These are phyloP conservation scores for Okamejei kenojei DNA, from an alignment of 2,797 vertebrate species.

Conservation along the genomic window DNA sequence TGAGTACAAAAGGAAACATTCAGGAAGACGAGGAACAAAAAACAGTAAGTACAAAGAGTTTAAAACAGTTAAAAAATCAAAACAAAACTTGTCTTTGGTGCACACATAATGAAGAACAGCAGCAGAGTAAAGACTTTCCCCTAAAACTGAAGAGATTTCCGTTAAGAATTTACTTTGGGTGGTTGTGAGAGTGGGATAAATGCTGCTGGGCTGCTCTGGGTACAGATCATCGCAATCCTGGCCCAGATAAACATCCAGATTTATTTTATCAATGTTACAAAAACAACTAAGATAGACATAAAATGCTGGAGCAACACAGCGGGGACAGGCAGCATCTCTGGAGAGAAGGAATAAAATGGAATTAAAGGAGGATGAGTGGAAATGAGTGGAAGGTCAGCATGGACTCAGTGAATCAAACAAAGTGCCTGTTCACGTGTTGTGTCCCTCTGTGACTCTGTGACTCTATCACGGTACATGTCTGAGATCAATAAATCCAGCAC, in stretches of 20 bases:
- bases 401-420: too few species aligned
- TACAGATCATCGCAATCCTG: not conserved
- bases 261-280: not conserved
- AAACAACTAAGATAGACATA: not conserved
- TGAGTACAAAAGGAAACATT: not conserved
- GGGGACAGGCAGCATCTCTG: too few species aligned
- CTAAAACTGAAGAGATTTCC: not conserved
- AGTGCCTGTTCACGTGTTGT: too few species aligned
- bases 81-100: not conserved
- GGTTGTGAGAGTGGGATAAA: not conserved
- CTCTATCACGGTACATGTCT: too few species aligned
- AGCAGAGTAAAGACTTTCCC: not conserved
- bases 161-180: not conserved
- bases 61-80: not conserved
- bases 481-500: not conserved
- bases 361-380: too few species aligned
- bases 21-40: not conserved
- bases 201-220: not conserved
- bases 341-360: too few species aligned
- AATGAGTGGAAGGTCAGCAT: too few species aligned
- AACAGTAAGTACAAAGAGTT: not conserved
- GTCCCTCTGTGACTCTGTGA: too few species aligned
- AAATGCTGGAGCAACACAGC: too few species aligned
- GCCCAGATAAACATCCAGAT: not conserved
- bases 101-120: not conserved